phyloP scores from a whole-genome alignment of 2,113 vertebrate genomes.

The Falco punctatus region DNA sequence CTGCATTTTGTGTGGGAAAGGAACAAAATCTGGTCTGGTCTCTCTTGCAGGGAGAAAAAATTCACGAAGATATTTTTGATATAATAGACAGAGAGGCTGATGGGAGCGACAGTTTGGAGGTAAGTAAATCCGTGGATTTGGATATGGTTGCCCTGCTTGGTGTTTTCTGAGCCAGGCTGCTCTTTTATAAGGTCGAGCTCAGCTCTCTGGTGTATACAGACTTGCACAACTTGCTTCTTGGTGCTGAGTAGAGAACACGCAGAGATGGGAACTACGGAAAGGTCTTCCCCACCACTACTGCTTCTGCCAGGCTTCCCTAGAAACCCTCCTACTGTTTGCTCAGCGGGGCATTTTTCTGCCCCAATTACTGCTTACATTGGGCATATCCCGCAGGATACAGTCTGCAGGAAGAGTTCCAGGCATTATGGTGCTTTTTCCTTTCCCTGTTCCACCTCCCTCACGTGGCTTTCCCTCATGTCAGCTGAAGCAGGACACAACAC shows the following conservation, averaged over 20 bases:
- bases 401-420: not conserved
- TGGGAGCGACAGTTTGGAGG: slow-evolving; percentile 98
- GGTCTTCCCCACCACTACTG: not conserved
- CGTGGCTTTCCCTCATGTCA: fast-evolving
- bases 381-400: not conserved
- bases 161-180: not conserved
- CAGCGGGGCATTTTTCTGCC: not conserved
- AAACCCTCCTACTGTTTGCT: not conserved
- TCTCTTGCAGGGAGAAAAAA: slow-evolving; percentile 91
- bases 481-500: not conserved
- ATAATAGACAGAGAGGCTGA: slow-evolving; percentile 98
- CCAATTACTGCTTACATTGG: not conserved
- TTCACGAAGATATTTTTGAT: slow-evolving; percentile 98
- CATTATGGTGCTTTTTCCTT: not conserved
- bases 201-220: not conserved
- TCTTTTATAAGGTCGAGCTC: not conserved
- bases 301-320: not conserved
- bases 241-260: not conserved
- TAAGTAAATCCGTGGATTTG: slow-evolving; percentile 55
- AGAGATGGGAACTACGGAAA: not conserved
- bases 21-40: not conserved
- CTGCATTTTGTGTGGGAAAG: not conserved
- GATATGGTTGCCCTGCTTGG: fast-evolving
- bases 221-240: not conserved
- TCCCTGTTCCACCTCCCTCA: not conserved